These are phyloP conservation scores for Microhierax caerulescens DNA, from an alignment of 2,797 vertebrate genomes.

Conservation along the genomic window DNA sequence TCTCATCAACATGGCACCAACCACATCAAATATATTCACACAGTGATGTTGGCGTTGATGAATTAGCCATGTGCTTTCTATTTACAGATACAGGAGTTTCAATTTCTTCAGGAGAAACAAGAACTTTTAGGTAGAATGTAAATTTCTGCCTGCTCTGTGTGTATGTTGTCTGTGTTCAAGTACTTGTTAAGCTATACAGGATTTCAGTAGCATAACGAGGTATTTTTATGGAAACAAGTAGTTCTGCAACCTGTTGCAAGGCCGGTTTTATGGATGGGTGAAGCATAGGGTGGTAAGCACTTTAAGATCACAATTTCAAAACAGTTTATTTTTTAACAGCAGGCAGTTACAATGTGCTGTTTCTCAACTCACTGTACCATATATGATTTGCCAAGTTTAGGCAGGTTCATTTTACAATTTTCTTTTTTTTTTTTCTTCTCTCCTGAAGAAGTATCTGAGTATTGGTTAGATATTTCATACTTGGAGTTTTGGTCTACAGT, in stretches of 20 bases:
- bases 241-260: background rate
- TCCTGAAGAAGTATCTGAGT: background rate
- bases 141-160: background rate
- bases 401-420: background rate
- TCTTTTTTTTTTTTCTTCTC: background rate
- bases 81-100: background rate
- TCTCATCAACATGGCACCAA: slow-evolving; percentile 46
- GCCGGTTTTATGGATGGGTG: background rate
- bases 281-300: background rate
- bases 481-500: background rate
- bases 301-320: background rate
- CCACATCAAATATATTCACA: slow-evolving; percentile 38
- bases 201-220: background rate
- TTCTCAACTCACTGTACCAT: background rate
- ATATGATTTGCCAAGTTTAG: background rate
- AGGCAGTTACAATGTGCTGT: background rate
- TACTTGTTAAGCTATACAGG: background rate
- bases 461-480: background rate
- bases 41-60: slow-evolving; percentile 23
- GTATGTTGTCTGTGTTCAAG: background rate
- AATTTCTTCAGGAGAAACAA: slow-evolving; percentile 32
- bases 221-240: background rate
- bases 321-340: background rate
- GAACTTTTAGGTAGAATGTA: background rate
- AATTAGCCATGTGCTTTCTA: slow-evolving; percentile 38